phyloP scores from a whole-genome alignment of 2,797 vertebrate species.

The Pseudochromis fuscus region DNA sequence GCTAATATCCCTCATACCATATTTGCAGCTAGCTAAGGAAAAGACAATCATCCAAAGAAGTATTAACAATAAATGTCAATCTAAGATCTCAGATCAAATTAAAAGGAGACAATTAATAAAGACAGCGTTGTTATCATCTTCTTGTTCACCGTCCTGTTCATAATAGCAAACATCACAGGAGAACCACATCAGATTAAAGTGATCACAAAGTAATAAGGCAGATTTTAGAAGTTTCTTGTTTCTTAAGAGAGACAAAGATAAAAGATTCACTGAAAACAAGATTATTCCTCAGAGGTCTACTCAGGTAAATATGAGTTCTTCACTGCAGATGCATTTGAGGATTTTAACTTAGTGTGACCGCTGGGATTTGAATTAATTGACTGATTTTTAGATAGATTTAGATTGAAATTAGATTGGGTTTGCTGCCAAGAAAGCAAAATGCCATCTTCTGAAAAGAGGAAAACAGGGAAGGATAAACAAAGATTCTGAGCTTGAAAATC shows the following conservation, averaged over 20 bases:
- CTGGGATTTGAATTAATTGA: conserved; percentile 10
- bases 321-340: conserved; percentile 16
- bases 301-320: conserved; percentile 20
- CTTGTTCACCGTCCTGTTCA: neutral
- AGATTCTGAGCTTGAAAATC: neutral
- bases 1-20: neutral
- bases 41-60: conserved; percentile 10
- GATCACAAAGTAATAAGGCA: conserved; percentile 22
- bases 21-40: neutral
- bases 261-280: neutral
- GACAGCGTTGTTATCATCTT: neutral
- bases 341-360: conserved; percentile 26
- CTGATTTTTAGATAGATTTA: neutral
- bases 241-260: neutral
- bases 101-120: conserved; percentile 9
- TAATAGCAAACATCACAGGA: neutral
- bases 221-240: neutral
- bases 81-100: neutral
- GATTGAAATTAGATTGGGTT: neutral
- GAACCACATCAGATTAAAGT: conserved; percentile 8
- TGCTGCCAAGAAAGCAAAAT: neutral
- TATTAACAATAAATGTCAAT: conserved; percentile 4
- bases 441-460: too few relatives aligned
- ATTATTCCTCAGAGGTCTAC: conserved; percentile 10
- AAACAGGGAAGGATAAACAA: too few relatives aligned